These are phyloP conservation scores for Chascanopsetta lugubris DNA, from an alignment of 2,113 vertebrate genomes.

Conservation along the genomic window DNA sequence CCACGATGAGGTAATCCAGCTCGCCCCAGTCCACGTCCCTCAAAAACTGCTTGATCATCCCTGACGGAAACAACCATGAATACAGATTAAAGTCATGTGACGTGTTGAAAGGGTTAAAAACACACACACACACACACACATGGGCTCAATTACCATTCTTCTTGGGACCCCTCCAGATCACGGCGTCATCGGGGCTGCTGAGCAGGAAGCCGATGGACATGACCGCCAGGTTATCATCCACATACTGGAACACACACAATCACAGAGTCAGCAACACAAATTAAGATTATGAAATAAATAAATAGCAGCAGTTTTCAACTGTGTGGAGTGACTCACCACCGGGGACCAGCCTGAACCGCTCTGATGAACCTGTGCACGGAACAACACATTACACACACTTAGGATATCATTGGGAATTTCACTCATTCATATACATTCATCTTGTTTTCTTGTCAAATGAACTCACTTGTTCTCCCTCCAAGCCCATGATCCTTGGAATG, in stretches of 20 bases:
- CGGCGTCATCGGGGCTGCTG: conserved; percentile 92
- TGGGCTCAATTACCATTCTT: conserved; percentile 87
- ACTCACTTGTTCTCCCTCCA: conserved; percentile 93
- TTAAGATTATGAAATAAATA: too few species aligned
- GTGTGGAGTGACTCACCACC: conserved; percentile 86
- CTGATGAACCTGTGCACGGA: conserved; percentile 89
- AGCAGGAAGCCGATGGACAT: conserved; percentile 98
- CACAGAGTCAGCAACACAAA: background rate
- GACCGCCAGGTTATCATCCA: conserved; percentile 93
- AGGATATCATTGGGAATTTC: background rate
- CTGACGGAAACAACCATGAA: conserved; percentile 73
- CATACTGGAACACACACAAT: conserved; percentile 82
- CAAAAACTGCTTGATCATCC: conserved; percentile 98
- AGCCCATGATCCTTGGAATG: conserved; percentile 93
- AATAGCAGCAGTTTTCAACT: background rate
- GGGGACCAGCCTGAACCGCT: conserved; percentile 98
- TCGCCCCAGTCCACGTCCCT: conserved; percentile 97
- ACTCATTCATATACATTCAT: background rate
- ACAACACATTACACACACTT: background rate
- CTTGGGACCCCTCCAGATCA: conserved; percentile 98
- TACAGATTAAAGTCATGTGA: background rate
- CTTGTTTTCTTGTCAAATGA: background rate
- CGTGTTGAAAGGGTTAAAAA: background rate
- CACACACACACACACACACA: background rate
- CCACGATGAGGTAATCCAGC: conserved; percentile 92